Evolutionary conservation across 2,113 vertebrate genomes (phyloP).

Genomic region (Tachuris rubrigastra): DNA sequence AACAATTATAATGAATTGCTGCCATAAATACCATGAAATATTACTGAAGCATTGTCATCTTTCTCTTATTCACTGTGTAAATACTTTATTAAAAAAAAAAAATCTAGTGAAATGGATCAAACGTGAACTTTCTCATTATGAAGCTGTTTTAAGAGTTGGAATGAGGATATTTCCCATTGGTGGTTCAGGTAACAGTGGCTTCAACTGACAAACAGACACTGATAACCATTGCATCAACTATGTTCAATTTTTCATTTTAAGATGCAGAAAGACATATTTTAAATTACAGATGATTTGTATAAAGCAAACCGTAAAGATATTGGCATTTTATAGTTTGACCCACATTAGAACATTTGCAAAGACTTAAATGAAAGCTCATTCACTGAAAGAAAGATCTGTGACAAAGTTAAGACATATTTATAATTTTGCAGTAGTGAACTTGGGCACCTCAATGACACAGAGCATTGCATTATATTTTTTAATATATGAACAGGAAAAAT

Average conservation of each 20-base stretch:
- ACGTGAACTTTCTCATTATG: not conserved
- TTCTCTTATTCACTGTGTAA: not conserved
- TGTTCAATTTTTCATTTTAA: not conserved
- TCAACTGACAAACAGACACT: not conserved
- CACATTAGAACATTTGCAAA: not conserved
- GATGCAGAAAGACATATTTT: not conserved
- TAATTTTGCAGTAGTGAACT: not conserved
- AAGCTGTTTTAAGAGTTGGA: not conserved
- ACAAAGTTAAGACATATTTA: not conserved
- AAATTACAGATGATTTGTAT: not conserved
- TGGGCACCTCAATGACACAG: not conserved
- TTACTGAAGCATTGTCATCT: not conserved
- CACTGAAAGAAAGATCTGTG: not conserved
- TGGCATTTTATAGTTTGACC: not conserved
- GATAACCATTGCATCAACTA: not conserved
- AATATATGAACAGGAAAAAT: not conserved
- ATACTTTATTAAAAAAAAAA: not conserved
- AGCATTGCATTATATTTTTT: not conserved
- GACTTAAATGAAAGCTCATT: not conserved
- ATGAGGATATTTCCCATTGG: not conserved
- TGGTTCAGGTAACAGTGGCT: not conserved
- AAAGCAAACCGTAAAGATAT: not conserved
- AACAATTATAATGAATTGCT: constrained; percentile 13
- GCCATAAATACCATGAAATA: not conserved
- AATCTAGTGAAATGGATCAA: not conserved